Evolutionary conservation across 2,888 invertebrate genomes (phyloP), one percentile per base, ranked within the genome.

Genomic region (Pammene fasciana): DNA sequence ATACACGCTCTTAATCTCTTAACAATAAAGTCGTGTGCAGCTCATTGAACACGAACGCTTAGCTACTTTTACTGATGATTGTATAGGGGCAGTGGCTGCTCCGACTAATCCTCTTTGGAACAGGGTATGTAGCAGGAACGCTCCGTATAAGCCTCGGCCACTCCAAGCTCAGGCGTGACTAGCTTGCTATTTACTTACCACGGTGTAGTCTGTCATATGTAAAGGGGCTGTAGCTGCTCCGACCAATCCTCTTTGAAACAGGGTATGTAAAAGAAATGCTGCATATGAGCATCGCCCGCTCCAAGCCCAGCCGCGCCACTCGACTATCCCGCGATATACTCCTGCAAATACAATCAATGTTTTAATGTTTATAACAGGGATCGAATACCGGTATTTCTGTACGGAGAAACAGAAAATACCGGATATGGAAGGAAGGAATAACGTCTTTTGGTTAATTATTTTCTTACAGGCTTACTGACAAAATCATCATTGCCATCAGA

Each of bases 281-380:
- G 84, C 75, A 82, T 90, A 92, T 0, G 90, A 82, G 36, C 83
- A 85, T 1, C 90, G 81, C 0, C 89, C 90, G 7, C 75, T 73
- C 90, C 89, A 89, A 1, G 86, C 81, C 74, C 85, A 89, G 4
- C 90, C 91, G 11, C 88, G 86, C 90, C 90, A 91, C 71, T 90
- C 90, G 43, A 88, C n/a, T 45, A 90, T 75, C 9, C 82, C 71
- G 9, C 90, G 82, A 77, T 86, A 89, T 0, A 84, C 56, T 8
- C 75, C 90, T 91, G 79, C 60, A 41, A 41, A 13, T 10, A 43
- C n/a, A 41, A 41, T 18, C 3, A 18, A 11, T 4, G 10, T 13
- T 11, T 43, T 9, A 38, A 38, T 26, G 26, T 26, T 26, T 26
- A 26, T 26, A 26, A 26, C 2, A 26, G 26, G 26, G 26, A 26